Base-by-base conservation (phyloP, 30 jellyfish, hydroid and myxozoan species). In the Pseudorhiza aurosa region DNA sequence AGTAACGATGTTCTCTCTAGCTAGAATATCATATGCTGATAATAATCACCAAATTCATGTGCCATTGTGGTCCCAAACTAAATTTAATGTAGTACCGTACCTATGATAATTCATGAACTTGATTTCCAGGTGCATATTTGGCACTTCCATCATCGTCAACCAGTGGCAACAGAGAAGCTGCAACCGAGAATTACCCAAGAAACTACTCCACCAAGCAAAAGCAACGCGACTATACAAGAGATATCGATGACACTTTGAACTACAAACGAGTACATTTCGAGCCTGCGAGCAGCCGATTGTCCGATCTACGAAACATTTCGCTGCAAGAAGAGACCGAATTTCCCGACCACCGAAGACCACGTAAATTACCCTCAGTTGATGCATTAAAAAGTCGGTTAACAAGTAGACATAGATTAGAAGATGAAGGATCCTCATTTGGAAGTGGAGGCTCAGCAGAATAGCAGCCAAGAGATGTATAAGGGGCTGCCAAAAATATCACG, bases 401-500 rank as follows among this genome's bases (percentile, higher is more conserved):
- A 18, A 77, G 90, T 25, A 68, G 98, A 46, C 95, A 92, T 62
- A 79, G 68, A 19, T 70, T 92, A 27, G 96, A 92, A 74, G 98
- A 92, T 21, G 98, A 85, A 24, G 96, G 98, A 0, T 92, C 98
- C 51, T 92, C 98, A 30, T 85, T 85, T 75, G 98, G 96, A 17
- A 82, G 98, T 31, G 95, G 98, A 43, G 98, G 92, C 0, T 85
- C 96, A 8, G 90, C 78, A 5, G 96, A 85, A 25, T 84, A 45
- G 39, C 17, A 0, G n/a, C n/a, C n/a, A n/a, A n/a, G n/a, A n/a
- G n/a, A n/a, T n/a, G n/a, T n/a, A n/a, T n/a, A n/a, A n/a, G n/a
- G n/a, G n/a, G n/a, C n/a, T n/a, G n/a, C n/a, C n/a, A n/a, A n/a
- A n/a, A n/a, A n/a, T n/a, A n/a, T n/a, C n/a, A n/a, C n/a, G n/a